phyloP scores from a whole-genome alignment of 2,888 invertebrate genomes.

The Eurytoma adleriae region DNA sequence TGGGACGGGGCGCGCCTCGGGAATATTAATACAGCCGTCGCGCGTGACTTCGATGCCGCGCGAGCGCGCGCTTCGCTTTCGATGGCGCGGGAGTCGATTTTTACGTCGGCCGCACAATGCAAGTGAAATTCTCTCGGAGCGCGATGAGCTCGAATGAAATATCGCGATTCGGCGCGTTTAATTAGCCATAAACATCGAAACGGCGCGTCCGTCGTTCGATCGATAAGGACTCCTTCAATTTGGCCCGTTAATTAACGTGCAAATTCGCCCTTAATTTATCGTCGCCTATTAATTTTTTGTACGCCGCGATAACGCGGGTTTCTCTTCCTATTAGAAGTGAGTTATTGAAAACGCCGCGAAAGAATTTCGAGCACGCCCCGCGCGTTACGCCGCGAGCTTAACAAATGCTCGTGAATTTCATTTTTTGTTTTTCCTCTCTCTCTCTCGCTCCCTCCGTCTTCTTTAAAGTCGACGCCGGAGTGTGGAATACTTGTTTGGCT shows the following conservation, averaged over 20 bases:
- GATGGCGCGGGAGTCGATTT: constrained; percentile 25
- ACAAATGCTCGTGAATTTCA: constrained; percentile 1
- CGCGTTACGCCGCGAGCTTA: no score
- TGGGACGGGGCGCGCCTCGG: background rate
- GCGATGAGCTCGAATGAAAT: background rate
- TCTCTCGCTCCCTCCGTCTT: no score
- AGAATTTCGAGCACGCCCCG: background rate
- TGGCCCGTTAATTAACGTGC: background rate
- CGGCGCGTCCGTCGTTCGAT: background rate
- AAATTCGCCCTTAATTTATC: background rate
- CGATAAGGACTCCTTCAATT: background rate
- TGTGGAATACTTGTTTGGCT: background rate
- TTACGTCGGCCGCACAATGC: background rate
- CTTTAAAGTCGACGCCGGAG: no score
- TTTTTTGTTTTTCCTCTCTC: background rate
- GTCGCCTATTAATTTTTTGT: background rate
- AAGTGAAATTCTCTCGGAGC: background rate
- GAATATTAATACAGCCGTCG: constrained; percentile 30
- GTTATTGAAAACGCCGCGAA: background rate
- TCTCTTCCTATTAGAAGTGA: constrained; percentile 7
- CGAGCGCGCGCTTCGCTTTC: constrained; percentile 11
- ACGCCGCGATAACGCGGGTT: background rate
- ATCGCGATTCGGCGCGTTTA: background rate
- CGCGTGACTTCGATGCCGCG: background rate
- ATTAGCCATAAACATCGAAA: background rate